Conservation (phyloP, 2,113 vertebrate genomes). For the Trinectes maculatus region DNA sequence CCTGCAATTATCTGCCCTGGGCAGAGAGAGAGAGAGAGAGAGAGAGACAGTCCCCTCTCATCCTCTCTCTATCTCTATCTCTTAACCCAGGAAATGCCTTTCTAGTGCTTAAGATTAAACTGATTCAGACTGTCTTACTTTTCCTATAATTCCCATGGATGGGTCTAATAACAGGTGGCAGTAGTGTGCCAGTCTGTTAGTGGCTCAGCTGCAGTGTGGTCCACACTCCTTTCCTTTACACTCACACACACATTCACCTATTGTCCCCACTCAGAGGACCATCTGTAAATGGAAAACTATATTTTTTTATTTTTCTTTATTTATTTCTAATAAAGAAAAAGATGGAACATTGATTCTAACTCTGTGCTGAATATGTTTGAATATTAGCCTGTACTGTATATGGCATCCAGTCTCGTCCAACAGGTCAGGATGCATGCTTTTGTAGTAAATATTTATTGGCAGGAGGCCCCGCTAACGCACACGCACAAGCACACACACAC, state of each 20-base stretch:
- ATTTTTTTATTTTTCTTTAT: too few relatives aligned
- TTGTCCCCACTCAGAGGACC: too few relatives aligned
- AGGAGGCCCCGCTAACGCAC: background rate
- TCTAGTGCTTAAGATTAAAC: conserved; percentile 39
- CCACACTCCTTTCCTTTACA: too few relatives aligned
- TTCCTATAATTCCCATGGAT: conserved; percentile 5
- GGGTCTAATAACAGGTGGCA: conserved; percentile 47
- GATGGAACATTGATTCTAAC: too few relatives aligned
- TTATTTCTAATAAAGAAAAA: too few relatives aligned
- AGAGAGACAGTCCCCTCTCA: conserved; percentile 11
- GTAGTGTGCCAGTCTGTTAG: conserved; percentile 16
- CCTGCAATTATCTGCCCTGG: conserved; percentile 73
- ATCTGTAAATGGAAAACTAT: too few relatives aligned
- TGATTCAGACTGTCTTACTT: conserved; percentile 5
- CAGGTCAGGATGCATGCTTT: too few relatives aligned
- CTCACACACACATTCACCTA: background rate
- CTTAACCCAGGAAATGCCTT: conserved; percentile 42
- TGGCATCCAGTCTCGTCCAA: too few relatives aligned
- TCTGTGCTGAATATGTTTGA: too few relatives aligned
- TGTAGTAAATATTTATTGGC: conserved; percentile 47
- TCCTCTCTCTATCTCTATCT: background rate
- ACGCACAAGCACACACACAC: background rate
- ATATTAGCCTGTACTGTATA: too few relatives aligned
- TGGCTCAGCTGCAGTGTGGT: too few relatives aligned
- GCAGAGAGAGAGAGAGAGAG: conserved; percentile 26